Evolutionary conservation across 2,113 vertebrate species (phyloP).

Genomic region (Conger conger): DNA sequence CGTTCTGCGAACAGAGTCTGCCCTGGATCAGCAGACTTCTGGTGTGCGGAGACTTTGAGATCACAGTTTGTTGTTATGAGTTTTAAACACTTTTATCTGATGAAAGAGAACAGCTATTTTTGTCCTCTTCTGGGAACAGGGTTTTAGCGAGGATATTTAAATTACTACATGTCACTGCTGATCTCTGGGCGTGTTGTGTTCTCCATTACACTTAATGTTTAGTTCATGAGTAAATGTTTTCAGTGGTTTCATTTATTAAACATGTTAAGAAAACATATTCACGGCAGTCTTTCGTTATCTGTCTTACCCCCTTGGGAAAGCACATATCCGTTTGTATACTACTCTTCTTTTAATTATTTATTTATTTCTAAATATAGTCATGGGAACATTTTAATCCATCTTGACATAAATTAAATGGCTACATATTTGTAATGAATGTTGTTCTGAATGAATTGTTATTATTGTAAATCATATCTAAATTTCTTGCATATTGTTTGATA

Average conservation of each 20-base stretch:
- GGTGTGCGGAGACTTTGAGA: neutral
- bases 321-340: neutral
- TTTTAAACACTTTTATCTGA: slow-evolving; percentile 12
- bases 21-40: neutral
- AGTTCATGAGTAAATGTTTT: neutral
- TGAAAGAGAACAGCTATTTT: neutral
- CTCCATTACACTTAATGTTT: neutral
- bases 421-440: neutral
- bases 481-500: neutral
- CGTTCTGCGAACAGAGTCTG: neutral
- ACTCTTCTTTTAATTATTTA: neutral
- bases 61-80: slow-evolving; percentile 6
- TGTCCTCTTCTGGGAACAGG: neutral
- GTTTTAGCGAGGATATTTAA: neutral
- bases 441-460: neutral
- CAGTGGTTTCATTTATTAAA: neutral
- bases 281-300: neutral
- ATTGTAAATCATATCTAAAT: neutral
- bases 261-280: neutral
- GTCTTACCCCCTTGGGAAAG: neutral
- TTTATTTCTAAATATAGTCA: neutral
- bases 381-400: neutral
- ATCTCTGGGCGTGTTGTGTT: neutral
- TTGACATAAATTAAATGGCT: neutral
- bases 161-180: neutral